Conservation (phyloP, 2,888 invertebrate species). For the Oligia latruncula region DNA sequence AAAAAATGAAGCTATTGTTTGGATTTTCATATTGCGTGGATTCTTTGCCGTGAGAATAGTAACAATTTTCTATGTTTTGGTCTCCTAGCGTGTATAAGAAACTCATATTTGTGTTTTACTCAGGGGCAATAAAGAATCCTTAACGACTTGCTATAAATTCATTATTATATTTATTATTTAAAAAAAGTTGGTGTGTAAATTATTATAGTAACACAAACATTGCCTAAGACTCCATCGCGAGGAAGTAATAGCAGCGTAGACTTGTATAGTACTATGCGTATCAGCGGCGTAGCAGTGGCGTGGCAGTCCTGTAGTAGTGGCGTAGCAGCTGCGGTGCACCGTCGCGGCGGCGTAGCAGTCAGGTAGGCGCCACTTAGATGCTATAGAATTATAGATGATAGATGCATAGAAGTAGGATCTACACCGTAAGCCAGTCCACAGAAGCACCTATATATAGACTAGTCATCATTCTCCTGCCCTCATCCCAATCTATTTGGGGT, state of each 20-base stretch:
- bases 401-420: background rate
- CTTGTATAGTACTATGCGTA: background rate
- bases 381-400: background rate
- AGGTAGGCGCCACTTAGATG: background rate
- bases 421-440: background rate
- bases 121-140: background rate
- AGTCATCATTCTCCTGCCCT: too few relatives aligned
- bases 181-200: background rate
- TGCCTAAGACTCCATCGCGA: background rate
- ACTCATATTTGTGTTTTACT: background rate
- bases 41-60: background rate
- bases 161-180: background rate
- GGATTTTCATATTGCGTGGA: background rate
- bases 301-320: accelerated
- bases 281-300: background rate
- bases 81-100: background rate
- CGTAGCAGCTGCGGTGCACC: background rate
- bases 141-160: background rate
- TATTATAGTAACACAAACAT: background rate
- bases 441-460: background rate
- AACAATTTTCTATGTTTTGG: background rate
- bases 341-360: background rate
- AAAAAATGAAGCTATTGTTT: background rate
- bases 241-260: background rate
- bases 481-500: too few relatives aligned